Conservation (phyloP, 2,113 vertebrate genomes). For the Cyanoramphus novaezelandiae region DNA sequence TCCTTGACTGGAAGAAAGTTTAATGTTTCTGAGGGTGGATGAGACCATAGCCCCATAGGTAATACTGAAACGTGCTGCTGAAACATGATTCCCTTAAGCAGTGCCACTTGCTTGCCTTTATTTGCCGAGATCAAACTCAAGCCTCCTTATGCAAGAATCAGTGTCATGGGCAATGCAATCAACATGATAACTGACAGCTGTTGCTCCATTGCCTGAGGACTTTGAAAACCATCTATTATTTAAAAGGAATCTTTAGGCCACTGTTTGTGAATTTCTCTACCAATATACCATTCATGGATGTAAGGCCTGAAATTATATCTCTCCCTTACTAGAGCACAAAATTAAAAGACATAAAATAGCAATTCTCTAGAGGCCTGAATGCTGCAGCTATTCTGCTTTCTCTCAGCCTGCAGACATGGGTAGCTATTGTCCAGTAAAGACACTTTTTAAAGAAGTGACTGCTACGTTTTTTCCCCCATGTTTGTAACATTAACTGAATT, state of each 20-base stretch:
- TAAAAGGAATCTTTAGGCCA: not conserved
- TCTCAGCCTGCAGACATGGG: not conserved
- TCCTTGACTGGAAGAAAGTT: not conserved
- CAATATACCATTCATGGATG: not conserved
- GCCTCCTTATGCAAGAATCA: not conserved
- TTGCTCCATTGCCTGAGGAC: not conserved
- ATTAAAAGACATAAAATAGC: not conserved
- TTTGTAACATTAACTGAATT: not conserved
- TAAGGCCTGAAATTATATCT: not conserved
- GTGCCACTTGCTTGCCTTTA: not conserved
- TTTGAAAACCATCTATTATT: not conserved
- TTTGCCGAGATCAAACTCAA: not conserved
- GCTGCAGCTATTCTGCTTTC: not conserved
- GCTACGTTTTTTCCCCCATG: not conserved
- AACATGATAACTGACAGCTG: not conserved
- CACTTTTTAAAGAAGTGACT: not conserved
- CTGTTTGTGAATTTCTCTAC: not conserved
- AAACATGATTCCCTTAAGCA: not conserved
- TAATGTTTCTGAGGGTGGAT: not conserved
- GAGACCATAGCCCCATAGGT: not conserved
- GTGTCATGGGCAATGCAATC: not conserved
- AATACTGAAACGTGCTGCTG: not conserved
- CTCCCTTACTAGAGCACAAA: not conserved
- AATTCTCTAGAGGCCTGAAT: not conserved
- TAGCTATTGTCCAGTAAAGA: not conserved